Conservation (phyloP, 92 coral and sea anemone species). For the Galaxea fascicularis region DNA sequence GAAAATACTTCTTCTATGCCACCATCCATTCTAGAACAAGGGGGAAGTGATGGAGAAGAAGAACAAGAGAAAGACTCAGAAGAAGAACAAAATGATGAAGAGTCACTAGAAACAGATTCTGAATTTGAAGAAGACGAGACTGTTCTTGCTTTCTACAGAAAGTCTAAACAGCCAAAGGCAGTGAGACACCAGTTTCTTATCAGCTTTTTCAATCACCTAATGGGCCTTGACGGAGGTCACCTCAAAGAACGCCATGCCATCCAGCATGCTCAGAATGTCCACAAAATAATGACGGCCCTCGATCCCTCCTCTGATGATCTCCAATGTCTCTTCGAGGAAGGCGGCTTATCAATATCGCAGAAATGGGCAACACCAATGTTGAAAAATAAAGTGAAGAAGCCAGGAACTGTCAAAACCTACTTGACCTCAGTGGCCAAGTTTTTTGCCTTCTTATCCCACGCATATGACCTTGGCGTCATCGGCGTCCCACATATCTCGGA, state of each 20-base stretch:
- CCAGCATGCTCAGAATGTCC: neutral
- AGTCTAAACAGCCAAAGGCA: neutral
- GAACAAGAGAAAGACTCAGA: too few species aligned
- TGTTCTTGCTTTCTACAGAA: too few species aligned
- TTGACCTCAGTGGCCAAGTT: conserved; percentile 29
- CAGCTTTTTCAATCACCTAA: neutral
- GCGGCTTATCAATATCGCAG: neutral
- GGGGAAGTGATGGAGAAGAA: too few species aligned
- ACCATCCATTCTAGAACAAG: too few species aligned
- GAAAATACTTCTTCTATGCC: too few species aligned
- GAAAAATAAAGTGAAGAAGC: conserved; percentile 4
- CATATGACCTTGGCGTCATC: neutral
- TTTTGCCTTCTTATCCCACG: neutral
- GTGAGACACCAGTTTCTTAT: neutral
- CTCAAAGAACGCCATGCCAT: neutral
- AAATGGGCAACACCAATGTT: conserved; percentile 7
- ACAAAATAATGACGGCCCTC: too few species aligned
- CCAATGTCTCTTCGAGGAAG: neutral
- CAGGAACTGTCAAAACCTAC: too few species aligned
- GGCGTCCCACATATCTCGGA: neutral
- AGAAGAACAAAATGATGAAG: neutral
- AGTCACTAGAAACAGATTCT: too few species aligned
- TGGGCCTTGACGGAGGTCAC: neutral
- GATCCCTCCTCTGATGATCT: too few species aligned
- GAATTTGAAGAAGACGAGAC: too few species aligned